Conservation (phyloP, 2,888 invertebrate species). For the Agrochola circellaris region DNA sequence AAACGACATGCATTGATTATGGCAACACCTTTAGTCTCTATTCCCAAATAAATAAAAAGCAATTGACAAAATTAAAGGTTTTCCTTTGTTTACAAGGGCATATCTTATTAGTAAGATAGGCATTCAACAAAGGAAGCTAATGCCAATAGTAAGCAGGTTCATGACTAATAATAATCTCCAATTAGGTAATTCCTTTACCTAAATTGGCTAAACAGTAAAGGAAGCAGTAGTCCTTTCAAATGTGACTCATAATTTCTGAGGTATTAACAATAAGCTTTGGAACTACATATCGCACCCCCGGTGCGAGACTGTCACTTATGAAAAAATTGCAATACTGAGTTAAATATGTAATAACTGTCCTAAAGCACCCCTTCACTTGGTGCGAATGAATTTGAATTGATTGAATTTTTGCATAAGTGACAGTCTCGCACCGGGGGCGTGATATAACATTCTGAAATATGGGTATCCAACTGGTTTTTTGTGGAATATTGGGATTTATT, state of each 20-base stretch:
- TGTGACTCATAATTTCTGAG: conserved; percentile 29
- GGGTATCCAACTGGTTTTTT: neutral
- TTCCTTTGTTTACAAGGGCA: neutral
- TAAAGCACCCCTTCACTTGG: too few species aligned
- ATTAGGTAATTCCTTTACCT: conserved; percentile 33
- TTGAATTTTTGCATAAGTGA: too few species aligned
- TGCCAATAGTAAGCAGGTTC: neutral
- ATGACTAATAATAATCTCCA: conserved; percentile 21
- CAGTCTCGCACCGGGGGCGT: too few species aligned
- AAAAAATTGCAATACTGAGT: too few species aligned
- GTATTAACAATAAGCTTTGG: conserved; percentile 10
- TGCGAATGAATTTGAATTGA: too few species aligned
- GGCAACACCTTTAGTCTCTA: too few species aligned
- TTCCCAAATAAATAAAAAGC: neutral
- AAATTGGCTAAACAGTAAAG: conserved; percentile 11
- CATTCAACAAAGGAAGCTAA: neutral
- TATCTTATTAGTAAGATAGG: neutral
- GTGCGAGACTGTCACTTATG: too few species aligned
- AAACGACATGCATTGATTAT: neutral
- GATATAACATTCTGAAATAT: neutral
- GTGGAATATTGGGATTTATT: neutral
- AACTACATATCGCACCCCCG: too few species aligned
- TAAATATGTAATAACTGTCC: too few species aligned
- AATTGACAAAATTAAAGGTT: neutral
- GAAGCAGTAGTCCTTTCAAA: conserved; percentile 27